Conservation (phyloP, 2,888 invertebrate genomes). For the Nemotelus pantherinus region DNA sequence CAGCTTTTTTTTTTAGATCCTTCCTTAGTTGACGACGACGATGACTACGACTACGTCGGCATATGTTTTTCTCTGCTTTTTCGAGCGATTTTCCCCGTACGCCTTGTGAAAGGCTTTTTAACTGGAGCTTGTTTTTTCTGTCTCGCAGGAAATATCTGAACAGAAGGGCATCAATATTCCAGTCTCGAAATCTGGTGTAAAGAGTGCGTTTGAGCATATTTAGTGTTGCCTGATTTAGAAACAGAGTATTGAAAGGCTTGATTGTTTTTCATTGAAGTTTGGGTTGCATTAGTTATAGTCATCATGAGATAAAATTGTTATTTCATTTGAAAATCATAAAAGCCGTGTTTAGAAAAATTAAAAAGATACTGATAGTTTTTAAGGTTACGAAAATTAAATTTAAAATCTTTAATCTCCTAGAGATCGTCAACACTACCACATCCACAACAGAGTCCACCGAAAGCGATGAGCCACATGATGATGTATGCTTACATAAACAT, state of each 20-base stretch:
- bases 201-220: not conserved
- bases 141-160: constrained; percentile 27
- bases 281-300: no score
- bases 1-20: no score
- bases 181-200: constrained; percentile 41
- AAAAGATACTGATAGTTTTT: no score
- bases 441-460: not conserved
- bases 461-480: constrained; percentile 33
- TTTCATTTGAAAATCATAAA: no score
- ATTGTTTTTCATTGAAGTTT: no score
- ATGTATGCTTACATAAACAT: constrained; percentile 41
- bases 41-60: not conserved
- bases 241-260: no score
- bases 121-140: constrained; percentile 44
- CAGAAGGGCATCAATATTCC: constrained; percentile 49
- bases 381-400: no score
- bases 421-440: no score
- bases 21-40: constrained; percentile 15
- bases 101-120: constrained; percentile 32
- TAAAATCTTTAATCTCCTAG: no score
- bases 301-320: no score
- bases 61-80: constrained; percentile 10
- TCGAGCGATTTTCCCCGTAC: constrained; percentile 23
- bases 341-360: no score
- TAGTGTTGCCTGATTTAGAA: not conserved